Percentiles rank a stretch among this genome's conserved stretches.
phyloP scores from a whole-genome alignment of 2,888 invertebrate species.

The Macrophya alboannulata region DNA sequence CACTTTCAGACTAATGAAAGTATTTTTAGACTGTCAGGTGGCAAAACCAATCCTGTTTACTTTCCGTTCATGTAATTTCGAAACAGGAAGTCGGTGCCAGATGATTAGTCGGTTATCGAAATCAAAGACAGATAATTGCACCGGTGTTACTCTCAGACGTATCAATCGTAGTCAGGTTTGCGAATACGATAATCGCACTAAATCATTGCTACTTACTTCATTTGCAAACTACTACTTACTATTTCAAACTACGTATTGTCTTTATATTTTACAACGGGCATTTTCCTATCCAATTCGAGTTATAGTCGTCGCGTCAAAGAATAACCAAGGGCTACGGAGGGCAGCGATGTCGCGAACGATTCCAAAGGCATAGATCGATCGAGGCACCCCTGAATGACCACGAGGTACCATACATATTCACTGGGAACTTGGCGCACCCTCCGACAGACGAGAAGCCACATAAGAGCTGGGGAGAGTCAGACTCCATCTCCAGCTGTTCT shows the following conservation, averaged over 20 bases:
- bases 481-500: slow-evolving; percentile 46
- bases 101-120: neutral
- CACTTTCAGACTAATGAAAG: slow-evolving; percentile 33
- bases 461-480: slow-evolving; percentile 36
- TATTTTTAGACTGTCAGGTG: slow-evolving; percentile 1
- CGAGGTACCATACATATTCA: slow-evolving; percentile 8
- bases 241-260: neutral
- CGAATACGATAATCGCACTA: neutral
- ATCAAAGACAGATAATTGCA: neutral
- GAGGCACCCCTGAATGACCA: slow-evolving; percentile 9
- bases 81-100: neutral
- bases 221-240: neutral
- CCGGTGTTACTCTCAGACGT: neutral
- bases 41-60: neutral
- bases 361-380: slow-evolving; percentile 36
- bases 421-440: slow-evolving; percentile 42
- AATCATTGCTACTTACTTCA: neutral
- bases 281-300: neutral
- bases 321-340: neutral
- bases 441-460: slow-evolving; percentile 53
- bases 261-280: neutral
- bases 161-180: neutral
- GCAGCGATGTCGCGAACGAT: slow-evolving; percentile 23
- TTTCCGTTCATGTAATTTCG: neutral
- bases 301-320: neutral